Conservation (phyloP, 2,113 vertebrate species). For the Chiloscyllium plagiosum region DNA sequence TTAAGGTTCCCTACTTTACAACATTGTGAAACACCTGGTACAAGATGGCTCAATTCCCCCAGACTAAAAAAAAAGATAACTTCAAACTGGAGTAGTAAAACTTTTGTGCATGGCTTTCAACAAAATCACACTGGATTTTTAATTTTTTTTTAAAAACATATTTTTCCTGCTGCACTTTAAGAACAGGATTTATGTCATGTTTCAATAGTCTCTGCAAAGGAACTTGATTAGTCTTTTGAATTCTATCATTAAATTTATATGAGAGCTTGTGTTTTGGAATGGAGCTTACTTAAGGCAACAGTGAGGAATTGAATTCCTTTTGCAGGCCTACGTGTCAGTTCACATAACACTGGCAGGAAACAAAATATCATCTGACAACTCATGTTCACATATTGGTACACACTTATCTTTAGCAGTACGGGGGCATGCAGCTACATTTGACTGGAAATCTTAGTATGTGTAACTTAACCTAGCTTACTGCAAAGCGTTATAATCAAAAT, state of each 20-base stretch:
- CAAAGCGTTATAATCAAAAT: background rate
- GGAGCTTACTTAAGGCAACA: background rate
- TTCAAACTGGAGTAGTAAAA: background rate
- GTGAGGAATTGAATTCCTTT: background rate
- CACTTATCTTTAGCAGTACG: background rate
- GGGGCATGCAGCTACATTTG: background rate
- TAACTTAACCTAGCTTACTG: background rate
- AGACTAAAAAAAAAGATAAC: background rate
- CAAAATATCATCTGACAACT: background rate
- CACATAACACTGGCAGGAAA: conserved; percentile 15
- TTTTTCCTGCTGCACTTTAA: background rate
- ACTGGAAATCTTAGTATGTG: background rate
- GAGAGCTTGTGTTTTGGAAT: background rate
- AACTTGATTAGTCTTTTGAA: background rate
- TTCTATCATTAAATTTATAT: background rate
- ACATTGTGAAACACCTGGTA: background rate
- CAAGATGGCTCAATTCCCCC: background rate
- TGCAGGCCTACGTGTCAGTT: conserved; percentile 9
- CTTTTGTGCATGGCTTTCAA: background rate
- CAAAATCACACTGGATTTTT: background rate
- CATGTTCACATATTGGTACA: conserved; percentile 8
- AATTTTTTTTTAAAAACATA: background rate
- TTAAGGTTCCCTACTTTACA: background rate
- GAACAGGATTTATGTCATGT: background rate
- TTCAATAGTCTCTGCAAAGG: background rate